Evolutionary conservation across 2,113 vertebrate genomes (phyloP).

Genomic region (western clawed frog (Xenopus tropicalis)): UCB_Xtro_10.0 CM004451.2:34991501-34992000

Average conservation of each 20-base stretch:
- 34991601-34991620: neutral
- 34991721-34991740: neutral
- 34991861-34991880: neutral
- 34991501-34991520: slow-evolving; percentile 18
- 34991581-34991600: slow-evolving; percentile 36
- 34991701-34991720: neutral
- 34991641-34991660: too few species aligned
- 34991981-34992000: neutral
- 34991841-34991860: neutral
- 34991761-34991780: neutral
- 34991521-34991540: slow-evolving; percentile 12
- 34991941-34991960: too few species aligned
- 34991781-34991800: neutral
- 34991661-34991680: slow-evolving; percentile 8
- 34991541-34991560: slow-evolving; percentile 11
- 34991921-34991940: too few species aligned
- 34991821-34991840: neutral
- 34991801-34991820: too few species aligned
- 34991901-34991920: neutral
- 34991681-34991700: slow-evolving; percentile 46
- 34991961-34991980: neutral
- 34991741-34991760: neutral
- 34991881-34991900: neutral
- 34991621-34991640: too few species aligned
- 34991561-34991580: neutral